Evolutionary conservation across 2,888 invertebrate genomes (phyloP), one percentile per base, ranked within the genome.

Genomic region (Prosapia bicincta): DNA sequence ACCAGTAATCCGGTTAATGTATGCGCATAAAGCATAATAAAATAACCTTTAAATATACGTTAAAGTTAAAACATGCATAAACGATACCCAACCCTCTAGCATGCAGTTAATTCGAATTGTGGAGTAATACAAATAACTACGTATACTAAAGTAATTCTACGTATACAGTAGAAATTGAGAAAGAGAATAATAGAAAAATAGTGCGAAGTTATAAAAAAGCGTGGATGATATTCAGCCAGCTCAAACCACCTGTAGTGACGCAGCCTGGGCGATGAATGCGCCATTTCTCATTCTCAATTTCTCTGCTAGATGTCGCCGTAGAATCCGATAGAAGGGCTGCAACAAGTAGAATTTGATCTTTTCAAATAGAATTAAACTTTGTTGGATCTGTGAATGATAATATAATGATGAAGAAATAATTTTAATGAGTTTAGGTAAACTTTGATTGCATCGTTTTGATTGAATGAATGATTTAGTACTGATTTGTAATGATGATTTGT

Each of bases 231-330:
- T 54, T 54, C 54, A 54, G 54, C 54, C 20, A 54, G 13, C 38
- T 54, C 7, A 20, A 54, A 54, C 54, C 90, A 92, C 92, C 92
- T 92, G 92, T 92, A 92, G 86, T 92, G 92, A 85, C 92, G 92
- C 87, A 92, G 91, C 86, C 90, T 89, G 86, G 90, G 90, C 85
- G 88, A 88, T 83, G 88, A 88, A 85, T 88, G 87, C 87, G 90
- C 89, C 91, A 91, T 91, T 88, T 88, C 88, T 88, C 91, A 90
- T 90, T 82, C 82, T 82, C 82, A 80, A 78, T 77, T 80, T 79
- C 79, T 77, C 78, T 30, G 30, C 30, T 65, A 71, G 71, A 24
- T 70, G 66, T 28, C 75, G 20, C 54, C 20, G 32, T 28, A 32
- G 15, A n/a, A 28, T 66, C 71, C 71, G 24, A 26, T n/a, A 65